Base-by-base conservation (phyloP, 2,113 vertebrate species). In the Stercorarius parasiticus region DNA sequence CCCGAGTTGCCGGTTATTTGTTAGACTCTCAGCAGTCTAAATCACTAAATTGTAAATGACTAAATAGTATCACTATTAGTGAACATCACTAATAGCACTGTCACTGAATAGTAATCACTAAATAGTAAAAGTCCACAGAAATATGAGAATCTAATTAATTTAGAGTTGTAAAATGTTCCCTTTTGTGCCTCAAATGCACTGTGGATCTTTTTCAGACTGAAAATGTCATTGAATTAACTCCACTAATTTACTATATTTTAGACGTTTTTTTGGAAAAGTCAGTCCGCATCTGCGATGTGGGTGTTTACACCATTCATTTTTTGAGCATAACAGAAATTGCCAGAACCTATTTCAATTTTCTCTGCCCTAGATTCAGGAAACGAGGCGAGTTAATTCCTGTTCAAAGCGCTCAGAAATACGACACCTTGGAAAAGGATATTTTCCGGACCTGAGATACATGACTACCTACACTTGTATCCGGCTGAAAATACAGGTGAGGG, bases 341-440 rank as follows among this genome's bases (percentile, higher is more conserved):
- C 83, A 80, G 40, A 95, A 74, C 38, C 22, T 80, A 43, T 94
- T 95, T 88, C 86, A 66, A 45, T 92, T 94, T 95, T 92, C 59
- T 77, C 32, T 95, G 80, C 55, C 91, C 96, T 86, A 95, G 88
- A 93, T 95, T 92, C 79, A 62, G 72, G 64, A 92, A 92, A 73
- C 49, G 19, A 88, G 83, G 45, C 55, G 52, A 95, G 76, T 83
- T 86, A 88, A 83, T 95, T 80, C 86, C 49, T 93, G 53, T 49
- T 92, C 4, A 1, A 83, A 86, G 49, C 40, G 27, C 50, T 93
- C 21, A 70, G 36, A 88, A 77, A 86, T 62, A 65, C 8, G 36
- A 40, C 59, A 79, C 20, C 62, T 56, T 69, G 58, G 76, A 69
- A 82, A 85, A 80, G 23, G 49, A 72, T 79, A 64, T 93, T 80